Percentiles rank a stretch among this genome's conserved stretches.
These are phyloP conservation scores for Bombus soroeensis DNA, from an alignment of 1,140 invertebrate species.

Conservation along the genomic window DNA sequence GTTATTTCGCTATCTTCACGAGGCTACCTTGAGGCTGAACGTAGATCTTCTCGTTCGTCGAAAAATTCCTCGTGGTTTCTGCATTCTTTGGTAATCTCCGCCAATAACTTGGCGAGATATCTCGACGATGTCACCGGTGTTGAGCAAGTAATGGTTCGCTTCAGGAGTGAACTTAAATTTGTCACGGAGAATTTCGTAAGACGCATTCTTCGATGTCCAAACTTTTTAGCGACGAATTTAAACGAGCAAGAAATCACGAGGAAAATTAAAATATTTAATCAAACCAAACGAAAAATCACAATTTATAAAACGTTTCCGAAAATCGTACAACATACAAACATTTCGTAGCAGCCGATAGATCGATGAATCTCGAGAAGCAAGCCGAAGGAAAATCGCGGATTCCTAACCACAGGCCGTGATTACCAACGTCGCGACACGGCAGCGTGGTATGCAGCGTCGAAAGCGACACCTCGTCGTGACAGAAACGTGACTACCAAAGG, in stretches of 20 bases:
- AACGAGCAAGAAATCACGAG: neutral
- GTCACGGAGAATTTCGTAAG: neutral
- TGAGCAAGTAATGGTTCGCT: neutral
- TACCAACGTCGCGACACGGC: neutral
- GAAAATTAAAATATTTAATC: no score
- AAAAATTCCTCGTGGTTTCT: constrained; percentile 20
- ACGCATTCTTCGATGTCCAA: no score
- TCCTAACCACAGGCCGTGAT: neutral
- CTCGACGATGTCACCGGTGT: neutral
- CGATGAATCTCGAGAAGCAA: no score
- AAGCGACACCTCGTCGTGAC: constrained; percentile 19
- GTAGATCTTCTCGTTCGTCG: neutral
- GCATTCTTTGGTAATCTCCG: neutral
- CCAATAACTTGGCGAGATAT: constrained; percentile 1
- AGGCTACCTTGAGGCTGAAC: neutral
- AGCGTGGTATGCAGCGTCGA: constrained; percentile 17
- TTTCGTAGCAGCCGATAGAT: no score
- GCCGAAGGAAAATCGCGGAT: neutral
- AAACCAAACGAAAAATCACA: no score
- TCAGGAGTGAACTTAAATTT: no score
- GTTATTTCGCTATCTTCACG: neutral
- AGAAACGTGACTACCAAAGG: constrained; percentile 47
- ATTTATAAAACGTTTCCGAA: no score
- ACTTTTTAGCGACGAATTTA: neutral
- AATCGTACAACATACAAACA: no score